Evolutionary conservation across 2,797 vertebrate genomes (phyloP).

Genomic region (Euthynnus affinis): DNA sequence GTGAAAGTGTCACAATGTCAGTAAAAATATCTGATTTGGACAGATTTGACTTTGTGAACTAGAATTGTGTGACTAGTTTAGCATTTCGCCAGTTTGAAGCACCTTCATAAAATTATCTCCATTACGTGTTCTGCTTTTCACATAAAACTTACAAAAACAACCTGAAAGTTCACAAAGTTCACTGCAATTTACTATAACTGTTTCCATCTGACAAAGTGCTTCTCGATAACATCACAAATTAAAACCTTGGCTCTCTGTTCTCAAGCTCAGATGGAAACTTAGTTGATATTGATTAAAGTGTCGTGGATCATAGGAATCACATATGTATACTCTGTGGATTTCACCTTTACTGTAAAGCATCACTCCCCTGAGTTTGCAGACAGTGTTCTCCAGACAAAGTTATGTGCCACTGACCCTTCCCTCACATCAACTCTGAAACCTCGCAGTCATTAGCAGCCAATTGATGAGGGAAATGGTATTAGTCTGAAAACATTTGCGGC

Average conservation of each 20-base stretch:
- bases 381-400: constrained; percentile 65
- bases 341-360: constrained; percentile 56
- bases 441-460: constrained; percentile 84
- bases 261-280: constrained; percentile 4
- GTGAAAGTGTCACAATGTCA: neutral
- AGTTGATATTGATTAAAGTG: constrained; percentile 34
- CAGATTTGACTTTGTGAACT: neutral
- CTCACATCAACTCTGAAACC: constrained; percentile 79
- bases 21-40: neutral
- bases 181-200: neutral
- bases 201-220: neutral
- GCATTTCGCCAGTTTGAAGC: neutral
- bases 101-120: neutral
- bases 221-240: constrained; percentile 4
- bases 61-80: neutral
- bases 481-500: constrained; percentile 85
- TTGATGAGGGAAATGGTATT: constrained; percentile 84
- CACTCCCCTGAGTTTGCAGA: constrained; percentile 59
- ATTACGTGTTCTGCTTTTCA: neutral
- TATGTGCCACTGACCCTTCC: constrained; percentile 70
- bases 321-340: constrained; percentile 41
- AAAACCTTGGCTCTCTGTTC: constrained; percentile 10
- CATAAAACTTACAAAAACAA: neutral
- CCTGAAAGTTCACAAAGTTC: constrained; percentile 21
- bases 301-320: constrained; percentile 19